phyloP scores from a whole-genome alignment of 2,888 invertebrate species.

The Cylindroiulus punctatus region DNA sequence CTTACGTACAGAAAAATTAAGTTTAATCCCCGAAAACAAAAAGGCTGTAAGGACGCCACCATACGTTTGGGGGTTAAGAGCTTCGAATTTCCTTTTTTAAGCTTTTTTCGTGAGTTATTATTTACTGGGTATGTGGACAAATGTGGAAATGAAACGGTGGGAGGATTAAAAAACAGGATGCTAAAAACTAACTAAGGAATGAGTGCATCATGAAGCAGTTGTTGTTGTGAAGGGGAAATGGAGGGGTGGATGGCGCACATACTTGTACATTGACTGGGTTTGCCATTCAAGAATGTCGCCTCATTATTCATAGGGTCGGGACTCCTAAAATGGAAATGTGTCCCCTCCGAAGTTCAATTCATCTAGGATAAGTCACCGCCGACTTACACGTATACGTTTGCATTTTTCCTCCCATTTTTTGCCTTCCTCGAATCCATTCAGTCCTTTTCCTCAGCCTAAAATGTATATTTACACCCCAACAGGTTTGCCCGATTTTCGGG shows the following conservation, averaged over 20 bases:
- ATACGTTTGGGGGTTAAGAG: background rate
- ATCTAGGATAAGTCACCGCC: constrained; percentile 43
- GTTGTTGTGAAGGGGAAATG: constrained; percentile 43
- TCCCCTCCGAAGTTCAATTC: constrained; percentile 30
- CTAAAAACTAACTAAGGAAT: constrained; percentile 30
- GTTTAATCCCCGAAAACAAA: background rate
- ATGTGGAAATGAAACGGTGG: constrained; percentile 45
- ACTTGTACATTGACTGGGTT: constrained; percentile 21
- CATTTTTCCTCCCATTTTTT: background rate
- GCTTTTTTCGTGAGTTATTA: constrained; percentile 13
- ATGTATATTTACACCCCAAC: background rate
- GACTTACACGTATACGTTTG: background rate
- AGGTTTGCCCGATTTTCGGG: constrained; percentile 17
- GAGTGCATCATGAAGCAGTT: constrained; percentile 45
- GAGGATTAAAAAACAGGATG: constrained; percentile 29
- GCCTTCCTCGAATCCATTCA: background rate
- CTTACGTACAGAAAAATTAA: background rate
- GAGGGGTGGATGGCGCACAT: constrained; percentile 19
- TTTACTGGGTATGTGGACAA: constrained; percentile 17
- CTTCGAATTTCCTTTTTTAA: constrained; percentile 12
- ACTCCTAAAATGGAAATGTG: constrained; percentile 27
- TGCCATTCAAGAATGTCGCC: constrained; percentile 34
- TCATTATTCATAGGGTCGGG: constrained; percentile 27
- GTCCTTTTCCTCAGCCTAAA: constrained; percentile 14
- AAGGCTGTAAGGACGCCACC: background rate